A percentile compares a stretch with the other conserved stretches of the same genome.
These are phyloP conservation scores for Enoplosus armatus DNA, from an alignment of 2,797 vertebrate species.

Conservation along the genomic window DNA sequence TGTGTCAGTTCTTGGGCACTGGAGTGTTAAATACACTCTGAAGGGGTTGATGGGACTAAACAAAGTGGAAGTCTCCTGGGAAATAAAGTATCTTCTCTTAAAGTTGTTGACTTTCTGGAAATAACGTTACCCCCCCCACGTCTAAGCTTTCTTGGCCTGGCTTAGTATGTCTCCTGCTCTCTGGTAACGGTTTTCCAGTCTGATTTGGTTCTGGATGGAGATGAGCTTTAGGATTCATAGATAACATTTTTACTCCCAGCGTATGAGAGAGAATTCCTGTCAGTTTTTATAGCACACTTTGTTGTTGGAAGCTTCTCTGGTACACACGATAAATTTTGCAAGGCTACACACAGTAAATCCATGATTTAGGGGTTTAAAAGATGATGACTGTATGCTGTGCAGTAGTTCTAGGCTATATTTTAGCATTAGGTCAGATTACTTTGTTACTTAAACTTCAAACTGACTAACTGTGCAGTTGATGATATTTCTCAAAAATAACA, in stretches of 20 bases:
- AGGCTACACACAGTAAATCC: constrained; percentile 51
- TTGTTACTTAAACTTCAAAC: constrained; percentile 41
- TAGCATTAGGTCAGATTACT: constrained; percentile 29
- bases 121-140: background rate
- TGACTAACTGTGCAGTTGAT: background rate
- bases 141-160: constrained; percentile 30
- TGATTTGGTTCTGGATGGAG: constrained; percentile 62
- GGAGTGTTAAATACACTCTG: constrained; percentile 68
- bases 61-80: constrained; percentile 57
- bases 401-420: constrained; percentile 24
- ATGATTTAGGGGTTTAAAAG: constrained; percentile 39
- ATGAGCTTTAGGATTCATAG: constrained; percentile 62
- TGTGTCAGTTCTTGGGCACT: constrained; percentile 60
- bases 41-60: constrained; percentile 63
- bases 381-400: constrained; percentile 25
- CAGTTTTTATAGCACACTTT: constrained; percentile 64
- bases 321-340: constrained; percentile 57
- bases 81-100: constrained; percentile 55
- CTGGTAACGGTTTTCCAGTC: constrained; percentile 56
- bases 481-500: constrained; percentile 12
- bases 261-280: constrained; percentile 54
- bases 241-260: constrained; percentile 68
- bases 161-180: constrained; percentile 33
- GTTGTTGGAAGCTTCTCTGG: constrained; percentile 58
- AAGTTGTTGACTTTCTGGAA: constrained; percentile 62